Percentiles rank a stretch among this genome's conserved stretches.
Evolutionary conservation across 1,140 invertebrate species (phyloP).

Genomic region (Pseudomyrmex cubaensis): DNA sequence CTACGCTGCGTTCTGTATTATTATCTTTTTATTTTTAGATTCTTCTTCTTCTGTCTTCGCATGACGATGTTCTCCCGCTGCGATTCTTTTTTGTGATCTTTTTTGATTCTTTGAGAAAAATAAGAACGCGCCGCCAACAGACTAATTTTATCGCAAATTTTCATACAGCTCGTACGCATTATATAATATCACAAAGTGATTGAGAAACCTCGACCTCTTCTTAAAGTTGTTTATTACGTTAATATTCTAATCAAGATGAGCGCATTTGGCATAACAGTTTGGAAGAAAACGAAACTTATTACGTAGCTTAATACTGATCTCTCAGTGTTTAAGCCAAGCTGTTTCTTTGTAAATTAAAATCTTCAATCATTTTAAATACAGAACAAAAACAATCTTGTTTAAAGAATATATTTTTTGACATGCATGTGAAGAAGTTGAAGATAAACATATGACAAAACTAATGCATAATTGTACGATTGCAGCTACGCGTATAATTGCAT

Average conservation of each 20-base stretch:
- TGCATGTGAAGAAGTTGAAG: no score
- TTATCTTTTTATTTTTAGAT: slow-evolving; percentile 26
- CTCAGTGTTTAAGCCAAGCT: no score
- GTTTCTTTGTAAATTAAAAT: neutral
- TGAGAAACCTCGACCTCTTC: neutral
- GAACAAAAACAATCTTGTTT: no score
- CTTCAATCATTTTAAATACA: neutral
- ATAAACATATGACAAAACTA: neutral
- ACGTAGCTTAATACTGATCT: no score
- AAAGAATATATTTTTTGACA: no score
- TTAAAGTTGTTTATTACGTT: no score
- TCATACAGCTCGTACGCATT: neutral
- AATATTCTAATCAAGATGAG: no score
- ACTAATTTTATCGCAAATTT: neutral
- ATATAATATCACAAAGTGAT: neutral
- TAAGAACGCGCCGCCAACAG: neutral
- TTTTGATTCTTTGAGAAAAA: neutral
- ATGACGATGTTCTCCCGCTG: neutral
- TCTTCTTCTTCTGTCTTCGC: neutral
- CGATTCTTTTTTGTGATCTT: no score
- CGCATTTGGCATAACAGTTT: neutral
- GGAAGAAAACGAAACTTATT: neutral
- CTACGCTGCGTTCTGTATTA: neutral
- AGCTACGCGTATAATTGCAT: neutral
- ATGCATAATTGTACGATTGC: neutral